Evolutionary conservation across 2,113 vertebrate genomes (phyloP), one percentile per base, ranked within the genome.

Genomic region (Xenopus laevis): DNA sequence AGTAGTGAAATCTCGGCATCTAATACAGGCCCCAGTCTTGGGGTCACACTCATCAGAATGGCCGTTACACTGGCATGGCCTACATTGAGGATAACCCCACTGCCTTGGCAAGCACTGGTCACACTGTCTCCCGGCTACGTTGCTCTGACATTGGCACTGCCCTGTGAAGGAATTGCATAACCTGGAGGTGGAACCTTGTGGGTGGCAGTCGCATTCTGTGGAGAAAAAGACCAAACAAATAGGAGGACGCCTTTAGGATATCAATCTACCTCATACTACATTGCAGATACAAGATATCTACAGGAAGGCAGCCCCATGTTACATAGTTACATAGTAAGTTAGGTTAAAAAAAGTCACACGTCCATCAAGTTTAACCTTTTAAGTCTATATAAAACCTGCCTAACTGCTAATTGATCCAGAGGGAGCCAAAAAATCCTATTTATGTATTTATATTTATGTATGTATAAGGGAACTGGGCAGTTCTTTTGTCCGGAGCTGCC

Each of bases 51-150:
- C 55, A 44, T 92, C 91, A 0, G 92, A 61, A 18, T 94, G 91
- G n/a, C 90, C 89, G 17, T 91, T 93, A 47, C 92, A 95, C 70
- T 91, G 89, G 74, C 92, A 94, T 8, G 83, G 86, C 44, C 83
- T 83, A 78, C 92, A 96, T 78, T 61, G 78, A 1, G 90, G 93
- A 79, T 95, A 95, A 59, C 88, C 89, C 90, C 92, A 94, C 71
- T 88, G 82, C 30, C 91, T 88, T 0, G 82, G 79, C 60, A 89
- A 8, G 81, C 83, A 79, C 65, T 81, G 87, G 1, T 94, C 91
- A 76, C 94, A 96, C 78, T 78, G 87, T 4, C 87, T 84, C 10
- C 93, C 92, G 0, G 80, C 70, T 0, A 89, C 70, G 0, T 92
- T 90, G 0, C 71, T 78, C 20, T 71, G 79, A 82, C 93, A 96